Percentiles rank a stretch among this genome's conserved stretches.
Evolutionary conservation across 2,797 vertebrate genomes (phyloP).

Genomic region (Lutjanus argentimaculatus): DNA sequence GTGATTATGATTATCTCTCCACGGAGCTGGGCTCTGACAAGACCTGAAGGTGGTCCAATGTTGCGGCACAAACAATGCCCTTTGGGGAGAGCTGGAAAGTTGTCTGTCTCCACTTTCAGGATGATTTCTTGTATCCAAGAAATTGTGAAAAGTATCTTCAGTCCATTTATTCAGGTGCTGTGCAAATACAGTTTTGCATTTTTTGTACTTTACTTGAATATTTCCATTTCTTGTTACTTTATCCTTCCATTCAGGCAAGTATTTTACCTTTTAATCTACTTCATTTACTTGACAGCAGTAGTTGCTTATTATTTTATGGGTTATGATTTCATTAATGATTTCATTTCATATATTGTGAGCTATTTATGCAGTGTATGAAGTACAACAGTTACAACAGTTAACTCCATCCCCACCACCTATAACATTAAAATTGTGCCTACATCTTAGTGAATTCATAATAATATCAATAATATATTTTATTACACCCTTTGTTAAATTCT

Average conservation of each 20-base stretch:
- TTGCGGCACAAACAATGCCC: too few relatives aligned
- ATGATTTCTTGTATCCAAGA: not conserved
- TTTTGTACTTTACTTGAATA: not conserved
- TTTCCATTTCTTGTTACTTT: not conserved
- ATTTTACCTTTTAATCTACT: conserved; percentile 1
- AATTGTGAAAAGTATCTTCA: not conserved
- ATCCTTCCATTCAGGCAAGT: not conserved
- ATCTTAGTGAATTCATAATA: not conserved
- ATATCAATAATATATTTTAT: not conserved
- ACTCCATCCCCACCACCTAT: not conserved
- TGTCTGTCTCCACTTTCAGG: not conserved
- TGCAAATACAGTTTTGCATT: too few relatives aligned
- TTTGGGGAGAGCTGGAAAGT: too few relatives aligned
- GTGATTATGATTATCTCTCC: too few relatives aligned
- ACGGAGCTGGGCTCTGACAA: too few relatives aligned
- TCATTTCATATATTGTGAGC: not conserved
- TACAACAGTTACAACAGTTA: not conserved
- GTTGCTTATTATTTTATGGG: not conserved
- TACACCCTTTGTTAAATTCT: too few relatives aligned
- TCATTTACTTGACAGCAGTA: not conserved
- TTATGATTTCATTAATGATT: not conserved
- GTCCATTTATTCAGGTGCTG: not conserved
- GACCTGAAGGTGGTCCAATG: too few relatives aligned
- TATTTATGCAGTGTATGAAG: not conserved
- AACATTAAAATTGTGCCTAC: not conserved